A percentile compares a stretch with the other conserved stretches of the same genome.
Evolutionary conservation across 1,140 invertebrate genomes (phyloP).

Genomic region (Dendroctonus valens): DNA sequence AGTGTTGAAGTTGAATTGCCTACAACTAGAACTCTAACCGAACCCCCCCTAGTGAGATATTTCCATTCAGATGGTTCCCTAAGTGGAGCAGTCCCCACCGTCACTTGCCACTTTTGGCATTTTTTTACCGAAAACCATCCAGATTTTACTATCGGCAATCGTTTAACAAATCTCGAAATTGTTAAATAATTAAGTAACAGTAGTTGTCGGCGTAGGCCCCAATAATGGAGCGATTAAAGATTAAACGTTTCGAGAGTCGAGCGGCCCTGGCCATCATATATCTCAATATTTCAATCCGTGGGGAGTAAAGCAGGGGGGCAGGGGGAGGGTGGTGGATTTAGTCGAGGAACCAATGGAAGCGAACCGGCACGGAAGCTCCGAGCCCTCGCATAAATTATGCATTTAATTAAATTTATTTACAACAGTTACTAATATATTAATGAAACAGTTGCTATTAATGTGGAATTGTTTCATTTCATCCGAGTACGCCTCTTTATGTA

Average conservation of each 20-base stretch:
- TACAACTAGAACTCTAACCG: constrained; percentile 6
- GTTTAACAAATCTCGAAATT: too few species aligned
- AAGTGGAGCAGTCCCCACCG: too few species aligned
- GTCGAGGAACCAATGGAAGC: neutral
- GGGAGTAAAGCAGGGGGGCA: too few species aligned
- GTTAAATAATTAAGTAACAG: constrained; percentile 33
- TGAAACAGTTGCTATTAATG: constrained; percentile 45
- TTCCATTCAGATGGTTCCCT: too few species aligned
- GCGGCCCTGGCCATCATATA: constrained; percentile 21
- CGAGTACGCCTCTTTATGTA: constrained; percentile 36
- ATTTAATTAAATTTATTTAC: constrained; percentile 45
- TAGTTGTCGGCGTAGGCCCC: constrained; percentile 24
- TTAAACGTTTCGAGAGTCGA: constrained; percentile 28
- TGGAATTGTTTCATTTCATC: constrained; percentile 40
- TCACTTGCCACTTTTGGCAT: too few species aligned
- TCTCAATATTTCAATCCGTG: constrained; percentile 28
- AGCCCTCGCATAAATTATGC: constrained; percentile 36
- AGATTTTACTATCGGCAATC: too few species aligned
- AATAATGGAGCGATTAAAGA: constrained; percentile 40
- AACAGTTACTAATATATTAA: constrained; percentile 43
- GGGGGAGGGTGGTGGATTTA: neutral
- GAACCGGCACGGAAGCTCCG: neutral
- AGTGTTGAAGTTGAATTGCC: constrained; percentile 45
- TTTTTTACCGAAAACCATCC: neutral
- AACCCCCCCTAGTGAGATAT: too few species aligned